Conservation (phyloP, 1,140 invertebrate genomes). For the Drosophila nannoptera region DNA sequence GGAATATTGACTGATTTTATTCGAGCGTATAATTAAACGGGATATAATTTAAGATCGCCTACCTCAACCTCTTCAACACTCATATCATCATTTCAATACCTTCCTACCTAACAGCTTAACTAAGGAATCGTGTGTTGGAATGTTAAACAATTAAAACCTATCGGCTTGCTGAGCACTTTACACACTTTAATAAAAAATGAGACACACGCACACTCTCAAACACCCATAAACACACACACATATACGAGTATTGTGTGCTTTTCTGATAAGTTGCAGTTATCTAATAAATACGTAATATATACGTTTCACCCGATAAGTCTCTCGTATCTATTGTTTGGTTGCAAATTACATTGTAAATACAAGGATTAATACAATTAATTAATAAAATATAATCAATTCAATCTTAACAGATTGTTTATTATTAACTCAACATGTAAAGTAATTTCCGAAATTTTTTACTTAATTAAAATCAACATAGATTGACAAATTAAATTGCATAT, state of each 20-base stretch:
- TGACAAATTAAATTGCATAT: constrained; percentile 14
- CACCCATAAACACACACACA: not conserved
- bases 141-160: constrained; percentile 37
- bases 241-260: not conserved
- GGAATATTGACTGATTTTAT: constrained; percentile 23
- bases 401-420: too few relatives aligned
- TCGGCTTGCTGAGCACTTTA: constrained; percentile 17
- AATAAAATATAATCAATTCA: not conserved
- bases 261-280: constrained; percentile 33
- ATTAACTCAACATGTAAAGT: too few relatives aligned
- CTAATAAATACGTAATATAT: constrained; percentile 11
- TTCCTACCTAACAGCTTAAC: constrained; percentile 7
- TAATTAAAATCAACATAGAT: constrained; percentile 5
- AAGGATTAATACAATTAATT: constrained; percentile 1
- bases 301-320: constrained; percentile 16
- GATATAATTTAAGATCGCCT: constrained; percentile 23
- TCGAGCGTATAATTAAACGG: constrained; percentile 25
- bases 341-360: constrained; percentile 17
- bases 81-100: too few relatives aligned
- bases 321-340: constrained; percentile 5
- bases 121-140: constrained; percentile 32
- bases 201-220: not conserved
- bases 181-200: constrained; percentile 43
- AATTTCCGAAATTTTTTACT: constrained; percentile 7
- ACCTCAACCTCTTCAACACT: not conserved